phyloP scores from a whole-genome alignment of 2,797 vertebrate genomes.

The Siniperca obscura region DNA sequence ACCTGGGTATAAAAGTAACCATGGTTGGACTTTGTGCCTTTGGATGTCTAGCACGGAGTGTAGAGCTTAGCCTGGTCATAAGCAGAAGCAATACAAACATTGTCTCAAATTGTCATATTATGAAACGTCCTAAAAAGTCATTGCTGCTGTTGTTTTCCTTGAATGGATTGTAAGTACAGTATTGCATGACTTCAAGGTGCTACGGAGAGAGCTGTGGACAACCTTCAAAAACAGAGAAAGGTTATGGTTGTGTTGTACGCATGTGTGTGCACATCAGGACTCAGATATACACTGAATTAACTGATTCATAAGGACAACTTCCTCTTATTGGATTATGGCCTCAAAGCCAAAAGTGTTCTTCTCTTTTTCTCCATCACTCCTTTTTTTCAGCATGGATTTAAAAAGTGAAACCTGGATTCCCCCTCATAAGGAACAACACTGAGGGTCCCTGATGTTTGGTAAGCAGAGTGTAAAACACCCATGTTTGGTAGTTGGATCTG shows the following conservation, averaged over 20 bases:
- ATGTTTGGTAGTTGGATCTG: background rate
- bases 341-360: background rate
- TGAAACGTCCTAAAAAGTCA: conserved; percentile 7
- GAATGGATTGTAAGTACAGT: conserved; percentile 53
- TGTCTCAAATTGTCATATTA: conserved; percentile 13
- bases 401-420: conserved; percentile 26
- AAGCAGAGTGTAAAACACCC: conserved; percentile 5
- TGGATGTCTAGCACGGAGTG: conserved; percentile 64
- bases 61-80: conserved; percentile 33
- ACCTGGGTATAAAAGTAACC: conserved; percentile 45
- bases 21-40: conserved; percentile 63
- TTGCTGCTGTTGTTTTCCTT: background rate
- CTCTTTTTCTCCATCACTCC: background rate
- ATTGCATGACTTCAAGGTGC: conserved; percentile 80
- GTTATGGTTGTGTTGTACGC: background rate
- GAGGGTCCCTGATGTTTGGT: conserved; percentile 27
- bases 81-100: conserved; percentile 49
- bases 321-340: conserved; percentile 15
- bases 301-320: background rate
- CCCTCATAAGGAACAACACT: conserved; percentile 4
- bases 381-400: conserved; percentile 1
- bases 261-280: background rate
- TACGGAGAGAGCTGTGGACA: conserved; percentile 66
- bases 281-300: conserved; percentile 8
- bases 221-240: conserved; percentile 27